Conservation (phyloP, 1,140 invertebrate genomes). For the Pseudomyrmex cubaensis region DNA sequence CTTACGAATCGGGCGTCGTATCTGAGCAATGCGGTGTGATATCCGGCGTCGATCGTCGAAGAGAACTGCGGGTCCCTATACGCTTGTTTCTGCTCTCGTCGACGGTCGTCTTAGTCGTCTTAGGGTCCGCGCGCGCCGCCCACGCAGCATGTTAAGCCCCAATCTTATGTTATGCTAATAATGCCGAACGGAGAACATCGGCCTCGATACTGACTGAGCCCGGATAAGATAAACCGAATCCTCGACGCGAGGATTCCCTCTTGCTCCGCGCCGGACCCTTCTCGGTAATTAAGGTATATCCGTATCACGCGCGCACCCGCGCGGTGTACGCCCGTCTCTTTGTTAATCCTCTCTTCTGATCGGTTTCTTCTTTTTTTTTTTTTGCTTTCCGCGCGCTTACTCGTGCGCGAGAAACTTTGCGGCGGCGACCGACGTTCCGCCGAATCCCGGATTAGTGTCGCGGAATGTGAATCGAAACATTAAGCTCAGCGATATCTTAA, state of each 20-base stretch:
- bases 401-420: conserved; percentile 20
- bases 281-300: conserved; percentile 66
- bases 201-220: conserved; percentile 59
- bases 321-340: conserved; percentile 5
- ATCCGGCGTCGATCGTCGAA: conserved; percentile 37
- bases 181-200: conserved; percentile 60
- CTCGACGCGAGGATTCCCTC: neutral
- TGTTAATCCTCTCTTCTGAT: conserved; percentile 17
- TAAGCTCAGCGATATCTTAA: conserved; percentile 64
- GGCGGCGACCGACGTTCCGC: neutral
- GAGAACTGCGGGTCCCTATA: conserved; percentile 1
- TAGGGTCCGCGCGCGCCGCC: conserved; percentile 62
- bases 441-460: conserved; percentile 48
- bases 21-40: conserved; percentile 47
- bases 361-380: too few relatives aligned
- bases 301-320: conserved; percentile 26
- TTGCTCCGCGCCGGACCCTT: neutral
- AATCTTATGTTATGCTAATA: conserved; percentile 72
- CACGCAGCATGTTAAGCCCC: conserved; percentile 59
- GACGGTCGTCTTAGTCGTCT: conserved; percentile 48
- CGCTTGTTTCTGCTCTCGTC: conserved; percentile 21
- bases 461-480: conserved; percentile 52
- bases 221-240: conserved; percentile 69
- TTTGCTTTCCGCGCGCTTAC: conserved; percentile 6
- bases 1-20: conserved; percentile 46